Base-by-base conservation (phyloP, 2,113 vertebrate genomes). In the Cyrtonyx montezumae region DNA sequence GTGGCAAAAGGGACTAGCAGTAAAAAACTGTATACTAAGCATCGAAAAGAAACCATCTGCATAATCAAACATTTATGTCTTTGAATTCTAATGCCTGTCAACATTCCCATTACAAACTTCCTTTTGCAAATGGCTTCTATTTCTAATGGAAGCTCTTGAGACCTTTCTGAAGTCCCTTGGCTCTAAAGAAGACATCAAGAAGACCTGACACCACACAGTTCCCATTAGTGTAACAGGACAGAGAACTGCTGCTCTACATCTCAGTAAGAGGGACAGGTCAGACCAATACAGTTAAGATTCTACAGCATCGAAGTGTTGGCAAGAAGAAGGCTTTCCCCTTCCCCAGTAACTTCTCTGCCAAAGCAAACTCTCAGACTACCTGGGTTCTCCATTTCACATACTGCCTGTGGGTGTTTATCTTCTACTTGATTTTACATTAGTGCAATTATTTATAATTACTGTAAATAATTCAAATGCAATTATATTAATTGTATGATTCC, bases 381-480 rank as follows among this genome's bases (percentile, higher is more conserved):
- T 28, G 40, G 20, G 45, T 23, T 94, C 55, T 65, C 36, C 16
- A 94, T 82, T 95, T 79, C 67, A 69, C 2, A 0, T 43, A 61
- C 46, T 0, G 16, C 94, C 91, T 68, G 37, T 49, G 68, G 79
- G 82, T 88, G 68, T 96, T 96, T 87, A 95, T 74, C 59, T 42
- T 93, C 63, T 53, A 59, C 66, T 83, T 85, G 71, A 83, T 55
- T 34, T 79, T 93, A 85, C 49, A 91, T 85, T 93, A 79, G 45
- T 17, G 71, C 61, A 89, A 95, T 94, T 95, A 95, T 90, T 87
- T 74, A 82, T 94, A 96, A 95, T 93, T 90, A 90, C 82, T 80
- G 55, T 93, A 96, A 96, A 96, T 96, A 94, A 96, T 96, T 87
- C 32, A 32, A 91, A 93, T 67, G 59, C 32, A 94, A 93, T 96